These are phyloP conservation scores for Pantherophis vulpinus DNA, from an alignment of 2,797 vertebrate genomes.

Conservation along the genomic window DNA sequence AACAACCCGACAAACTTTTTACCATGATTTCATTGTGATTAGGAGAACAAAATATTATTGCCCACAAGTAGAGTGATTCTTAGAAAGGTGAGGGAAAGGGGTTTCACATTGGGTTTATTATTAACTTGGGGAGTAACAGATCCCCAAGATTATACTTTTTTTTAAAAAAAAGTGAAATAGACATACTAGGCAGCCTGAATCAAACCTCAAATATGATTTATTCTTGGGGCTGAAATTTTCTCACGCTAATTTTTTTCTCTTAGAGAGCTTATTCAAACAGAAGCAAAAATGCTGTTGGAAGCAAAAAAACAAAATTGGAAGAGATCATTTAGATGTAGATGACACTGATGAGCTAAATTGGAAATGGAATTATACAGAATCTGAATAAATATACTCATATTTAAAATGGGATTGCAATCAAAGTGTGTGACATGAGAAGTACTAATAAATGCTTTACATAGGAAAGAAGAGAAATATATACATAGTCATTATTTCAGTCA, in stretches of 20 bases:
- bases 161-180: not conserved
- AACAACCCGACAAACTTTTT: not conserved
- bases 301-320: not conserved
- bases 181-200: not conserved
- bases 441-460: constrained; percentile 24
- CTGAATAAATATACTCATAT: constrained; percentile 25
- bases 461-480: not conserved
- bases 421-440: constrained; percentile 2
- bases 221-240: not conserved
- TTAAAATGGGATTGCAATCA: constrained; percentile 30
- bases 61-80: not conserved
- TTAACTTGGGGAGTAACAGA: not conserved
- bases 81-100: not conserved
- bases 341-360: constrained; percentile 12
- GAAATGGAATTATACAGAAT: constrained; percentile 19
- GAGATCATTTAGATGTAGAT: constrained; percentile 22
- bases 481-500: constrained; percentile 7
- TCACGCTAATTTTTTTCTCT: not conserved
- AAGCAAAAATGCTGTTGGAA: not conserved
- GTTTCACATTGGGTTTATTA: not conserved
- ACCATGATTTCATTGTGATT: not conserved
- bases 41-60: not conserved
- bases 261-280: not conserved
- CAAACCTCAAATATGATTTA: not conserved
- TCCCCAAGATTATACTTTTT: not conserved